Evolutionary conservation across 2,888 invertebrate genomes (phyloP).

Genomic region (Ormyrus thymus): DNA sequence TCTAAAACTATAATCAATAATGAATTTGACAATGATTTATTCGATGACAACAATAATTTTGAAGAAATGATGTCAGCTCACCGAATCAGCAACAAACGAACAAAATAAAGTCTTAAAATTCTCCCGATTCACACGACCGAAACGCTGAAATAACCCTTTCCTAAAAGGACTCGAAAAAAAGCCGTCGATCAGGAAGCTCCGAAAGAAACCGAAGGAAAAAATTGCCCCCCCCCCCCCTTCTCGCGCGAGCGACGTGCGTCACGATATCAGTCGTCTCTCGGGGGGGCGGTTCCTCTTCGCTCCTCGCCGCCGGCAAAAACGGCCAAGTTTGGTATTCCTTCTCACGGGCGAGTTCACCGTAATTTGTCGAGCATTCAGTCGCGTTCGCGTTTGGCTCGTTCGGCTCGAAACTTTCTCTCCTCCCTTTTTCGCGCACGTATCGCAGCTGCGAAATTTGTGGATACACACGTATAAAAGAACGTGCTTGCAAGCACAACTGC

Average conservation of each 20-base stretch:
- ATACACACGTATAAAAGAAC: conserved; percentile 9
- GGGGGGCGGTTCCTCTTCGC: not conserved
- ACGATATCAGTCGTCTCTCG: conserved; percentile 5
- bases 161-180: too few species aligned
- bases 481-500: conserved; percentile 8
- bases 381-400: conserved; percentile 28
- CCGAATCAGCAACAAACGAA: too few species aligned
- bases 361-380: conserved; percentile 63
- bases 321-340: conserved; percentile 55
- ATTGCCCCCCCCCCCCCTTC: too few species aligned
- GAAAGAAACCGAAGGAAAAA: too few species aligned
- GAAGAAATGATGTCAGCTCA: too few species aligned
- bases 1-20: too few species aligned
- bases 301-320: conserved; percentile 7
- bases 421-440: conserved; percentile 1
- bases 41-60: too few species aligned
- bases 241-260: not conserved
- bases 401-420: not conserved
- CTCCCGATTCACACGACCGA: too few species aligned
- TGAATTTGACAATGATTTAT: too few species aligned
- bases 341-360: conserved; percentile 59
- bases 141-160: too few species aligned
- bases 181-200: too few species aligned
- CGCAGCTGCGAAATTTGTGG: conserved; percentile 19
- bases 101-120: too few species aligned